Evolutionary conservation across 2,888 invertebrate genomes (phyloP).

Genomic region (Drosophila nr. medialis): DNA sequence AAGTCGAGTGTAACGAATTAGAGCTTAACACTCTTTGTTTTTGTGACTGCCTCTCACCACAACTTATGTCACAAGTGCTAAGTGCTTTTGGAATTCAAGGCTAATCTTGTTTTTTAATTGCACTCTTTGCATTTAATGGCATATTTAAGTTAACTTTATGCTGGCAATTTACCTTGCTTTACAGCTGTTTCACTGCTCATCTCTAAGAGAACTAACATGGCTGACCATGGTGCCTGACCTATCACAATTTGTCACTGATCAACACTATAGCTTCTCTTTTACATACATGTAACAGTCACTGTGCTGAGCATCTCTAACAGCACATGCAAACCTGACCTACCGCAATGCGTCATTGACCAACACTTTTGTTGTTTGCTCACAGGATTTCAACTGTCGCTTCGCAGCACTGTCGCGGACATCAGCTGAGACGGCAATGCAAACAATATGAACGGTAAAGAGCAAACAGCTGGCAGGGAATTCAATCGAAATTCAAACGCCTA

Average conservation of each 20-base stretch:
- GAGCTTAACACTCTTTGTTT: constrained; percentile 6
- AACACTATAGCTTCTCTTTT: neutral
- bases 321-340: constrained; percentile 24
- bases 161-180: neutral
- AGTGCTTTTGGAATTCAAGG: constrained; percentile 16
- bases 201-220: constrained; percentile 11
- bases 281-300: constrained; percentile 7
- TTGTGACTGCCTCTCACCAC: constrained; percentile 1
- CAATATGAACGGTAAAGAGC: constrained; percentile 65
- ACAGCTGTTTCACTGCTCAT: constrained; percentile 11
- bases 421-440: constrained; percentile 53
- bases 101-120: neutral
- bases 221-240: constrained; percentile 26
- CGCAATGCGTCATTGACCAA: constrained; percentile 29
- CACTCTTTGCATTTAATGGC: neutral
- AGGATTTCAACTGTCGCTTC: constrained; percentile 35
- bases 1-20: constrained; percentile 27
- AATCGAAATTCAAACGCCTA: constrained; percentile 73
- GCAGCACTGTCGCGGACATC: constrained; percentile 39
- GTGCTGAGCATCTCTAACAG: constrained; percentile 18
- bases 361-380: constrained; percentile 25
- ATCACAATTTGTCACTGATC: constrained; percentile 18
- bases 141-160: neutral
- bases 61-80: constrained; percentile 7
- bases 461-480: constrained; percentile 66